A percentile compares a stretch with the other conserved stretches of the same genome.
phyloP scores from a whole-genome alignment of 2,797 vertebrate genomes.

The Bradypus variegatus region DNA sequence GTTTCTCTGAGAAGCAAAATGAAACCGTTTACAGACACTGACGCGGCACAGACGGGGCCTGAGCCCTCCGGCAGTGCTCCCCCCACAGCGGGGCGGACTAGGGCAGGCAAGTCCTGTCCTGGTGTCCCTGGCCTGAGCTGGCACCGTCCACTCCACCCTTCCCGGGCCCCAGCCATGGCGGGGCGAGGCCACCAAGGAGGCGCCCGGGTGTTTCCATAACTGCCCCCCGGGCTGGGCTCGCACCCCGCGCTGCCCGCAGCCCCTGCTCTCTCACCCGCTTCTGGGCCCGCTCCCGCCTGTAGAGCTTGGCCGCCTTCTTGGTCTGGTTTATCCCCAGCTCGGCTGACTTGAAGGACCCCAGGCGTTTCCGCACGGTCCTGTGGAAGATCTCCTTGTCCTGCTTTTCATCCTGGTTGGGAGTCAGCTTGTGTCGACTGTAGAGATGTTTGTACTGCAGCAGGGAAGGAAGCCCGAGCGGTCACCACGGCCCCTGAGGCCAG shows the following conservation, averaged over 20 bases:
- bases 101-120: no score
- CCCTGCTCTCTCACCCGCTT: constrained; percentile 75
- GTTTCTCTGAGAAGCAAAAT: constrained; percentile 69
- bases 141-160: no score
- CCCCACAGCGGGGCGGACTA: not conserved
- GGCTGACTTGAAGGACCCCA: constrained; percentile 94
- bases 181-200: no score
- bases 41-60: not conserved
- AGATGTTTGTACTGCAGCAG: constrained; percentile 83
- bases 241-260: rapidly evolving
- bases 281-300: constrained; percentile 83
- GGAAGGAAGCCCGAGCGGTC: no score
- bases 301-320: constrained; percentile 84
- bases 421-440: constrained; percentile 89
- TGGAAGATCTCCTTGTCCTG: constrained; percentile 98
- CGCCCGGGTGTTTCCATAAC: no score
- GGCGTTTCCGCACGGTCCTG: constrained; percentile 92
- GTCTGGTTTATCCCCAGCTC: constrained; percentile 87
- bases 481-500: no score
- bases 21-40: not conserved
- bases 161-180: no score
- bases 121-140: no score
- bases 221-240: no score
- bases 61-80: not conserved
- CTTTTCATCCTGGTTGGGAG: constrained; percentile 83